Evolutionary conservation across 2,797 vertebrate species (phyloP).

Genomic region (Lutjanus argentimaculatus): DNA sequence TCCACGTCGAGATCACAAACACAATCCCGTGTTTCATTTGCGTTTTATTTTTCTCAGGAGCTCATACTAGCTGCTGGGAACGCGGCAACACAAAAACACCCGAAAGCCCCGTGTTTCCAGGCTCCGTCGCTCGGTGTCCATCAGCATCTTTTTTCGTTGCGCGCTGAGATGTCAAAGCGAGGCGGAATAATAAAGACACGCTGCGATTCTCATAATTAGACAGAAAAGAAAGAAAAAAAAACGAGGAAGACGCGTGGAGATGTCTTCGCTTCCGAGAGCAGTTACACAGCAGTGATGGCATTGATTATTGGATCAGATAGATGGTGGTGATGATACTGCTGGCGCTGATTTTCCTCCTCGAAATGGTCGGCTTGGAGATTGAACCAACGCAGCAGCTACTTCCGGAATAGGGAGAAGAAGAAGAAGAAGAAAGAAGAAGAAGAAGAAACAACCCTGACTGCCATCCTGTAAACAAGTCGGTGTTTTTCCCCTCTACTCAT

Average conservation of each 20-base stretch:
- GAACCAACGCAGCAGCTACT: slow-evolving; percentile 86
- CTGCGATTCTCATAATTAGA: slow-evolving; percentile 47
- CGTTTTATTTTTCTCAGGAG: slow-evolving; percentile 62
- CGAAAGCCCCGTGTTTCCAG: slow-evolving; percentile 62
- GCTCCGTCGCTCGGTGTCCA: slow-evolving; percentile 73
- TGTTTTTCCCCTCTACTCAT: slow-evolving; percentile 6
- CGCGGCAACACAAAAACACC: slow-evolving; percentile 54
- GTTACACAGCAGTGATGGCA: slow-evolving; percentile 63
- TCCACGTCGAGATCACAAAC: slow-evolving; percentile 72
- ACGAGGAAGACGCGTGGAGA: slow-evolving; percentile 38
- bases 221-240: background rate
- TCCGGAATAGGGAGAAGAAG: slow-evolving; percentile 79
- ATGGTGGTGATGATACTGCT: slow-evolving; percentile 69
- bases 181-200: slow-evolving; percentile 54
- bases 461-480: slow-evolving; percentile 56
- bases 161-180: slow-evolving; percentile 45
- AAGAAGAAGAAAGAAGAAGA: slow-evolving; percentile 24
- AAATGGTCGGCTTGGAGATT: slow-evolving; percentile 84
- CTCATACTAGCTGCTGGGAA: slow-evolving; percentile 22
- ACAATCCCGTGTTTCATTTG: slow-evolving; percentile 68
- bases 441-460: slow-evolving; percentile 11
- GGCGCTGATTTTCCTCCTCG: slow-evolving; percentile 77
- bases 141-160: slow-evolving; percentile 49
- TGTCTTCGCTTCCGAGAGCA: slow-evolving; percentile 62
- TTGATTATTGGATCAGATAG: slow-evolving; percentile 69